A percentile compares a stretch with the other conserved stretches of the same genome.
Evolutionary conservation across 2,888 invertebrate species (phyloP).

Genomic region (Furcula furcula): DNA sequence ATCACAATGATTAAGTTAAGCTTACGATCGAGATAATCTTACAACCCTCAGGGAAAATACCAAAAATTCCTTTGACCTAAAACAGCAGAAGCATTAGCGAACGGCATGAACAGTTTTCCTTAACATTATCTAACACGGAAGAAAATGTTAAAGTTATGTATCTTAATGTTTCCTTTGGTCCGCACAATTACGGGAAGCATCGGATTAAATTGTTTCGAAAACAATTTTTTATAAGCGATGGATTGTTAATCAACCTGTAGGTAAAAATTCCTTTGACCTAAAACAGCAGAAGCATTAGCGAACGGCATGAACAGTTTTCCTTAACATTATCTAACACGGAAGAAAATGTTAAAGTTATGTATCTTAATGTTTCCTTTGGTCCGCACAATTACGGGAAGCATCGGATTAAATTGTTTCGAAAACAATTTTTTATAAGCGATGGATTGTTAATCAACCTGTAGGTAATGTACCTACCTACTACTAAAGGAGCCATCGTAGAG

Average conservation of each 20-base stretch:
- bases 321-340: conserved; percentile 8
- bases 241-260: too few relatives aligned
- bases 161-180: conserved; percentile 6
- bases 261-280: conserved; percentile 9
- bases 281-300: conserved; percentile 10
- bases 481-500: too few relatives aligned
- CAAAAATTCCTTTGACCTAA: conserved; percentile 10
- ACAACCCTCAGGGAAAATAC: conserved; percentile 1
- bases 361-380: conserved; percentile 7
- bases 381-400: too few relatives aligned
- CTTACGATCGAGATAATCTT: not conserved
- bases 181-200: too few relatives aligned
- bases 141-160: conserved; percentile 10
- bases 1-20: too few relatives aligned
- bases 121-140: conserved; percentile 9
- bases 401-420: conserved; percentile 3
- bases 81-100: conserved; percentile 8
- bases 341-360: conserved; percentile 10
- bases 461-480: too few relatives aligned
- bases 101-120: not conserved
- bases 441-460: too few relatives aligned
- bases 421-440: too few relatives aligned
- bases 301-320: not conserved
- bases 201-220: conserved; percentile 2
- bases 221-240: too few relatives aligned